Conservation (phyloP, 2,113 vertebrate species). For the Lepisosteus oculatus region DNA sequence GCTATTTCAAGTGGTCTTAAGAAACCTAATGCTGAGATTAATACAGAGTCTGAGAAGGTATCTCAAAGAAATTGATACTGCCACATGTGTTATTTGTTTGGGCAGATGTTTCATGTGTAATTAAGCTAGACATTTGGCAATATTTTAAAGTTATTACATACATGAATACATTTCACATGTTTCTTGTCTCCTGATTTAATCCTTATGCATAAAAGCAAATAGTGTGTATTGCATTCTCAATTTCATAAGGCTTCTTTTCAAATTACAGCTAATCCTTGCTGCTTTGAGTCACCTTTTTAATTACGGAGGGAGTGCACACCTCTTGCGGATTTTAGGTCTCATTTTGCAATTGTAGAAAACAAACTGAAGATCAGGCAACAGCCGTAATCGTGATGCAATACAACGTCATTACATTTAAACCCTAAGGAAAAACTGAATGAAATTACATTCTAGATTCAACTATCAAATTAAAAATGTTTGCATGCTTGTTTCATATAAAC, state of each 20-base stretch:
- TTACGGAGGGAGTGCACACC: neutral
- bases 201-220: conserved; percentile 32
- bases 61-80: neutral
- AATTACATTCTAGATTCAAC: neutral
- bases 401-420: conserved; percentile 2
- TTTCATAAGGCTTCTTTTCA: conserved; percentile 29
- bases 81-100: neutral
- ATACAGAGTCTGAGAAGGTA: conserved; percentile 8
- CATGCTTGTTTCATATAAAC: too few species aligned
- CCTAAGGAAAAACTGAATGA: conserved; percentile 1
- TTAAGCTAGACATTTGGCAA: neutral
- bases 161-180: neutral
- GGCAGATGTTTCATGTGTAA: neutral
- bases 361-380: too few species aligned
- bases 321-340: too few species aligned
- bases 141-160: conserved; percentile 1
- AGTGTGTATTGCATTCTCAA: conserved; percentile 23
- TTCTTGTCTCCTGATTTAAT: conserved; percentile 42
- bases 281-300: conserved; percentile 40
- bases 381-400: too few species aligned
- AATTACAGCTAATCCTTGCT: conserved; percentile 46
- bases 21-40: conserved; percentile 50
- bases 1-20: conserved; percentile 67
- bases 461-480: too few species aligned
- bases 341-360: too few species aligned